Evolutionary conservation across 2,888 invertebrate genomes (phyloP).

Genomic region (Lepidocyrtinus sp.): DNA sequence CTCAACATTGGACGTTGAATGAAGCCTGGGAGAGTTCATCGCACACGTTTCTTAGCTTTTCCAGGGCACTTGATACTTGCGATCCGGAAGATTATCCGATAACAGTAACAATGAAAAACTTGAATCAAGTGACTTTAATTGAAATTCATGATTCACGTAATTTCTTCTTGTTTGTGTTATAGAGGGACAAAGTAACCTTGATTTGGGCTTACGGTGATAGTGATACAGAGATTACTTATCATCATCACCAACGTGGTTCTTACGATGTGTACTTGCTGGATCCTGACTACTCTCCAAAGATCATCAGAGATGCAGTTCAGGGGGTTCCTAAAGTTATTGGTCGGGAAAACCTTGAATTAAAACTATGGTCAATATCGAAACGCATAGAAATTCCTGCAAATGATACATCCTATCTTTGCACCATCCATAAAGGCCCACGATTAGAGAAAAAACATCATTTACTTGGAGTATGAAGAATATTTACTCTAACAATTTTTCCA

Average conservation of each 20-base stretch:
- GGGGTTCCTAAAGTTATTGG: constrained; percentile 25
- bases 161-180: not conserved
- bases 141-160: too few relatives aligned
- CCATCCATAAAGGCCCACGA: constrained; percentile 35
- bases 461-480: constrained; percentile 29
- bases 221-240: constrained; percentile 20
- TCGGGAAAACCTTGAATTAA: constrained; percentile 25
- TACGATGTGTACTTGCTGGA: constrained; percentile 35
- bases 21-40: constrained; percentile 36
- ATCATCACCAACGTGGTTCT: constrained; percentile 16
- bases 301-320: constrained; percentile 5
- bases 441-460: constrained; percentile 38
- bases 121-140: too few relatives aligned
- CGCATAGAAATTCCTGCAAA: constrained; percentile 6
- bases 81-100: constrained; percentile 44
- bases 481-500: too few relatives aligned
- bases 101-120: constrained; percentile 31
- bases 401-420: constrained; percentile 30
- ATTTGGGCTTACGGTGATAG: constrained; percentile 39
- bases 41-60: constrained; percentile 46
- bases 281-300: constrained; percentile 35
- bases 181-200: constrained; percentile 22
- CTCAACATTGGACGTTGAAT: constrained; percentile 39
- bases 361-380: constrained; percentile 29
- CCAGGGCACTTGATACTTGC: constrained; percentile 41